Percentiles rank a stretch among this genome's conserved stretches.
Evolutionary conservation across 2,113 vertebrate species (phyloP).

Genomic region (Coptodon bakossiorum): DNA sequence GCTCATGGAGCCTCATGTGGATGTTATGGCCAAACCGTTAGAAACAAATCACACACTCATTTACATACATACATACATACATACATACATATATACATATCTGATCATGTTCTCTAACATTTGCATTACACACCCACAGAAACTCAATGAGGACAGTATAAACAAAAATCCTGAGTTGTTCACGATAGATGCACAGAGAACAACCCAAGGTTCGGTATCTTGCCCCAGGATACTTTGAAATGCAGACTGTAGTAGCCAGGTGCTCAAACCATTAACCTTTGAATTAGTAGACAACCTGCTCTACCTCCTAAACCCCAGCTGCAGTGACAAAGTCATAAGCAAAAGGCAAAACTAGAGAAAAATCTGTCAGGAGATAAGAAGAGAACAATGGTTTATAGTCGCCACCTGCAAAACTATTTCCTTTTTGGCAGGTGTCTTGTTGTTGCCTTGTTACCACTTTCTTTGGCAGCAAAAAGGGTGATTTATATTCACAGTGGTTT

Average conservation of each 20-base stretch:
- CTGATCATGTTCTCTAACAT: neutral
- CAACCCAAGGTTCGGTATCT: rapidly evolving
- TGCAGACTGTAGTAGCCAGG: neutral
- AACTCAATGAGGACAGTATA: neutral
- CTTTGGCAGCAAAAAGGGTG: neutral
- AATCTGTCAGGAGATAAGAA: neutral
- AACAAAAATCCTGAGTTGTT: neutral
- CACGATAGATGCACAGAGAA: neutral
- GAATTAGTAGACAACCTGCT: neutral
- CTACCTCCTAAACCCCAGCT: neutral
- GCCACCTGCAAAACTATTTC: neutral
- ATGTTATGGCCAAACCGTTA: neutral
- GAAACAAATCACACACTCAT: neutral
- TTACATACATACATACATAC: neutral
- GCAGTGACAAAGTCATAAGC: neutral
- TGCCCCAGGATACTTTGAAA: neutral
- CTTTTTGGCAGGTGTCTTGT: neutral
- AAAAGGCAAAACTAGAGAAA: neutral
- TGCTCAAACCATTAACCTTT: neutral
- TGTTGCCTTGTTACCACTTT: neutral
- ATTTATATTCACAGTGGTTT: neutral
- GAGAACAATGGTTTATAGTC: neutral
- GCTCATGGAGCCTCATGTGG: neutral
- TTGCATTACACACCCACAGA: neutral
- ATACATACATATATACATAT: neutral